Evolutionary conservation across 2,797 vertebrate species (phyloP), one percentile per base, ranked within the genome.

Genomic region (Molossus alvarezi): DNA sequence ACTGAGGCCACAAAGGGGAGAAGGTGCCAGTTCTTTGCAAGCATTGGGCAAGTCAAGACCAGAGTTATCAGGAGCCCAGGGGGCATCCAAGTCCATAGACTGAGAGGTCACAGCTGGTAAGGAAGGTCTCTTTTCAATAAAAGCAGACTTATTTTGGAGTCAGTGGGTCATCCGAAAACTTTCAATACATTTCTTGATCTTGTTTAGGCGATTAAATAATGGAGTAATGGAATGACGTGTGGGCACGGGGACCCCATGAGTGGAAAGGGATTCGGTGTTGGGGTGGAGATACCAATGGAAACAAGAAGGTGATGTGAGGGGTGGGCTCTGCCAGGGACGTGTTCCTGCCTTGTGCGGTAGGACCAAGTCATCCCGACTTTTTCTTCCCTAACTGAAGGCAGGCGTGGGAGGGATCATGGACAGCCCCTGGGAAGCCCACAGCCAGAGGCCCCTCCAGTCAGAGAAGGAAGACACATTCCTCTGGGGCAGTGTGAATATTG

Each of bases 401-500:
- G 73, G 67, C 60, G 20, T 4, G 60, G 20, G 58, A 45, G 33
- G 57, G n/a, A 25, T 2, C 13, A 18, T 17, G 37, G 45, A 20
- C 23, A 55, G 15, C 23, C 55, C 64, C 51, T 58, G 69, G 51
- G 33, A 64, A 64, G 33, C 65, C 29, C 67, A 96, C 83, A 91
- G 85, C 81, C 67, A 75, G 91, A 79, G 53, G 4, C 57, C 69
- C 71, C 73, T 85, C 48, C 67, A 95, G 94, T 33, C 95, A 89
- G 95, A 91, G 93, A 93, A 86, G 95, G 90, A 97, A 94, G 96
- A 85, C 65, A 87, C 12, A 87, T 97, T 98, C 0, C 97, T 98
- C 98, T 93, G 94, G 86, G 97, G 98, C 98, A 98, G 93, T 96
- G 62, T 89, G 92, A 60, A 41, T 80, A 94, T 93, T 97, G 98